A percentile compares a stretch with the other conserved stretches of the same genome.
phyloP scores from a whole-genome alignment of 1,140 invertebrate species.

The Trichonephila inaurata region DNA sequence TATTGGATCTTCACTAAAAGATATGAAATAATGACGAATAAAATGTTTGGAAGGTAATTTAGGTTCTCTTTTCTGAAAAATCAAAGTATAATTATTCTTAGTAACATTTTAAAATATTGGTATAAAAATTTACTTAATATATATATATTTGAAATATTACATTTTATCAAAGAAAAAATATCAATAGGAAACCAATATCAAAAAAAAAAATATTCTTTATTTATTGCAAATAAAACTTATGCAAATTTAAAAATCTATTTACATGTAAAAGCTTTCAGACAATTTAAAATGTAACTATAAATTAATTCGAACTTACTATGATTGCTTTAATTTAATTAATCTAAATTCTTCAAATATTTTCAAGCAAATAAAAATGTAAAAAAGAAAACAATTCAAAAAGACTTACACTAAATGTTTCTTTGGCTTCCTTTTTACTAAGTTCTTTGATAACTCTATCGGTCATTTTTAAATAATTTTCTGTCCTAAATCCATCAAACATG shows the following conservation, averaged over 20 bases:
- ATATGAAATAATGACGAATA: conserved; percentile 90
- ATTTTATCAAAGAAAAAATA: too few relatives aligned
- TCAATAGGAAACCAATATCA: too few relatives aligned
- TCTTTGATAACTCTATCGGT: conserved; percentile 93
- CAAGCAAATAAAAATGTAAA: not conserved
- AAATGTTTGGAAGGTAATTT: conserved; percentile 91
- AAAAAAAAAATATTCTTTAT: too few relatives aligned
- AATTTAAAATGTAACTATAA: too few relatives aligned
- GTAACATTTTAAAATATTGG: not conserved
- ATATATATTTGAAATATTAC: too few relatives aligned
- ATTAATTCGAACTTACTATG: not conserved
- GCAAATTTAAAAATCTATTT: too few relatives aligned
- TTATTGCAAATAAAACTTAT: too few relatives aligned
- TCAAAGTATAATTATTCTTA: not conserved
- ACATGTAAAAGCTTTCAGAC: too few relatives aligned
- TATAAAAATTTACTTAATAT: not conserved
- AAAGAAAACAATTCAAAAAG: not conserved
- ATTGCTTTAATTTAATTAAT: not conserved
- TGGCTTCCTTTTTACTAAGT: conserved; percentile 83
- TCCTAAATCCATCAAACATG: conserved; percentile 93
- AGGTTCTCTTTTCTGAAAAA: conserved; percentile 84
- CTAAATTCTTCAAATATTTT: not conserved
- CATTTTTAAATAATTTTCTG: conserved; percentile 87
- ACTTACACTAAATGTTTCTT: conserved; percentile 79
- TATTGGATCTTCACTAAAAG: conserved; percentile 92